These are phyloP conservation scores for Xylota segnis DNA, from an alignment of 2,888 invertebrate genomes.

Conservation along the genomic window DNA sequence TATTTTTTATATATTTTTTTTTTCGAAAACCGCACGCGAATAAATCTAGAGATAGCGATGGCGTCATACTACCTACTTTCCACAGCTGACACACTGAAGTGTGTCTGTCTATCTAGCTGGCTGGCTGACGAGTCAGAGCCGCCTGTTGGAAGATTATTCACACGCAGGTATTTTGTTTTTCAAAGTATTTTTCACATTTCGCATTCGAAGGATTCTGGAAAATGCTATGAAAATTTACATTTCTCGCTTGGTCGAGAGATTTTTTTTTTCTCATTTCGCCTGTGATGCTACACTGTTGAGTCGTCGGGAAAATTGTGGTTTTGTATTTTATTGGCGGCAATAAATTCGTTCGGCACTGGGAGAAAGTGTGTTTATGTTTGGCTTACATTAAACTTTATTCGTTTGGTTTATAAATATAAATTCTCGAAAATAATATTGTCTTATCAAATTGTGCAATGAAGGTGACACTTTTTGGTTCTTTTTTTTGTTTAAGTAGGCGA, in stretches of 20 bases:
- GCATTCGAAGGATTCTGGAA: constrained; percentile 2
- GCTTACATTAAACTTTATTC: constrained; percentile 22
- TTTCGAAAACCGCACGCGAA: constrained; percentile 14
- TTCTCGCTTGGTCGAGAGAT: constrained; percentile 9
- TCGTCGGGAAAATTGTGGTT: not conserved
- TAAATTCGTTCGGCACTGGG: constrained; percentile 27
- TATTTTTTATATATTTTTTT: not conserved
- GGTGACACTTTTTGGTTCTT: not conserved
- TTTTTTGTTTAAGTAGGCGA: not conserved
- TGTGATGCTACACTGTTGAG: not conserved
- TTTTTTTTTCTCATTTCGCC: not conserved
- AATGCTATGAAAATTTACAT: constrained; percentile 28
- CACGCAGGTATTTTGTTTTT: constrained; percentile 35
- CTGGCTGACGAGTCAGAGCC: not conserved
- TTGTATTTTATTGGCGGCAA: constrained; percentile 12
- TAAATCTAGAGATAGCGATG: constrained; percentile 18
- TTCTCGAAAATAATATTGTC: constrained; percentile 1
- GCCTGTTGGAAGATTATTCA: constrained; percentile 33
- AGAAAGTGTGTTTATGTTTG: constrained; percentile 25
- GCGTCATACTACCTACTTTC: constrained; percentile 19
- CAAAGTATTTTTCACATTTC: constrained; percentile 1
- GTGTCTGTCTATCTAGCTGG: constrained; percentile 40
- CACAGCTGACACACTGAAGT: constrained; percentile 39
- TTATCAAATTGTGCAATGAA: constrained; percentile 18
- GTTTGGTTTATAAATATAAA: constrained; percentile 27